These are phyloP conservation scores for Girardia tigrina DNA, from an alignment of 2,888 invertebrate genomes.

Conservation along the genomic window DNA sequence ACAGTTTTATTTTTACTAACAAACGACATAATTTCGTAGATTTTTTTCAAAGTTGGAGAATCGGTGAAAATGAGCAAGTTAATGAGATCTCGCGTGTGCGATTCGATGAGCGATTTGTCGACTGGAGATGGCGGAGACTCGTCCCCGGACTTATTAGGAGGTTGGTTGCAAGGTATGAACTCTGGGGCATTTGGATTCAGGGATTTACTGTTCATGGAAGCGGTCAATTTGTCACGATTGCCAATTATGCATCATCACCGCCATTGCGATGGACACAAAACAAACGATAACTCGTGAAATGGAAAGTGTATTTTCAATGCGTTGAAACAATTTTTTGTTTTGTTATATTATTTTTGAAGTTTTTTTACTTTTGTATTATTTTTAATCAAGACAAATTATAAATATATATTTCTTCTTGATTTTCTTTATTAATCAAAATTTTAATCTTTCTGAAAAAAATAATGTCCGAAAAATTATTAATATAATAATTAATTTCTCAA, in stretches of 20 bases:
- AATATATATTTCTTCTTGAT: too few species aligned
- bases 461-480: too few species aligned
- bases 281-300: too few species aligned
- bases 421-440: too few species aligned
- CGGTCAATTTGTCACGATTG: background rate
- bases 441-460: too few species aligned
- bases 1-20: background rate
- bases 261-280: too few species aligned
- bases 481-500: too few species aligned
- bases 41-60: constrained; percentile 3
- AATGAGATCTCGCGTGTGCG: background rate
- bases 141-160: background rate
- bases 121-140: background rate
- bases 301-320: too few species aligned
- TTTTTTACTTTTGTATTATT: background rate
- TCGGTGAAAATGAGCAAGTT: background rate
- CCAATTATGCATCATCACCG: too few species aligned
- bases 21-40: background rate
- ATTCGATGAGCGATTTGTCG: background rate
- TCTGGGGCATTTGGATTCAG: background rate
- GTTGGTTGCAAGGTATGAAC: constrained; percentile 1
- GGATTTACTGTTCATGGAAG: background rate
- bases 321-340: too few species aligned
- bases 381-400: background rate
- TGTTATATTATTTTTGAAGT: too few species aligned